phyloP scores from a whole-genome alignment of 2,888 invertebrate species.

The Ashinkailepas kermadecensis region DNA sequence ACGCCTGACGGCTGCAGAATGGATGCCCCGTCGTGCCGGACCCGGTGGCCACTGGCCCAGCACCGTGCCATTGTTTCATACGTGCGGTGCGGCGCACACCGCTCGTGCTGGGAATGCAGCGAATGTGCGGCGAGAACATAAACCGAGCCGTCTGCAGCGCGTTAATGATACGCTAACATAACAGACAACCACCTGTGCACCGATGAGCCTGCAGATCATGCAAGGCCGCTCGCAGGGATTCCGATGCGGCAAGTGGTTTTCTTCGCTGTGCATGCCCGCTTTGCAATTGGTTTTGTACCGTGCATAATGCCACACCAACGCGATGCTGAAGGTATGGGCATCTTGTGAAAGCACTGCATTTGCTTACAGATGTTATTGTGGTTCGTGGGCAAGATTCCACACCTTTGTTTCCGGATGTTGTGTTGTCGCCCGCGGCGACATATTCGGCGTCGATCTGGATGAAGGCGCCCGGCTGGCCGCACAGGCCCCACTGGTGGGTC shows the following conservation, averaged over 20 bases:
- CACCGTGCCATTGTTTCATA: not conserved
- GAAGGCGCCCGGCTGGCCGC: conserved; percentile 53
- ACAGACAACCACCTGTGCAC: not conserved
- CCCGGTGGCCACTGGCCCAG: not conserved
- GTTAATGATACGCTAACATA: not conserved
- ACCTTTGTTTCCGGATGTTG: no score
- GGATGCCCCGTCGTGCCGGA: not conserved
- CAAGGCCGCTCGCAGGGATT: no score
- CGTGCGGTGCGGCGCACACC: not conserved
- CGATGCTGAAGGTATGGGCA: no score
- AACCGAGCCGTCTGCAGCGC: not conserved
- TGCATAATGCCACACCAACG: no score
- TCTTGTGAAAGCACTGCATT: no score
- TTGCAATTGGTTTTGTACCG: no score
- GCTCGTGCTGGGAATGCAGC: not conserved
- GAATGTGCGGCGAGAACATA: not conserved
- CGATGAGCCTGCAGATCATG: no score
- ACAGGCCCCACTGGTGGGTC: conserved; percentile 55
- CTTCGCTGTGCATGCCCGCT: no score
- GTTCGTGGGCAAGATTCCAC: no score
- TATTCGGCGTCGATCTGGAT: conserved; percentile 45
- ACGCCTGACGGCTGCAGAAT: not conserved
- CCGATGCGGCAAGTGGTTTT: no score
- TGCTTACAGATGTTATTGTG: no score
- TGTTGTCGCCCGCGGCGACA: conserved; percentile 33